Evolutionary conservation across 2,888 invertebrate genomes (phyloP).

Genomic region (Agonopterix alstromeriana): DNA sequence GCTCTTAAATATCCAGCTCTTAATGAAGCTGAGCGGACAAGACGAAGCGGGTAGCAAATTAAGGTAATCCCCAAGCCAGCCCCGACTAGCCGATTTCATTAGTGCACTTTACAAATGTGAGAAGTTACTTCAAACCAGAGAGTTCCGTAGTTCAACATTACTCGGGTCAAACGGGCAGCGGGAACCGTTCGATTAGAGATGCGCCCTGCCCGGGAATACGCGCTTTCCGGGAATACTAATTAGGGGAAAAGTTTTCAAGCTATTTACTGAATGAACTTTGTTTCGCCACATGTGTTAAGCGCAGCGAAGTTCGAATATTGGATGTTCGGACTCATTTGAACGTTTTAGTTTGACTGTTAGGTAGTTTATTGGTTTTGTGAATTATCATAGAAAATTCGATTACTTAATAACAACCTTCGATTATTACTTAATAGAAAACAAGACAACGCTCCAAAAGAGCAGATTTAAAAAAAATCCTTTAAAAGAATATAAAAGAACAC

Average conservation of each 20-base stretch:
- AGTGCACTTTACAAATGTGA: conserved; percentile 3
- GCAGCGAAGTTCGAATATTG: not conserved
- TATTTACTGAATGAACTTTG: conserved; percentile 14
- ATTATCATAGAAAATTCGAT: no score
- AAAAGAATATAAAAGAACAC: no score
- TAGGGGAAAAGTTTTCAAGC: conserved; percentile 8
- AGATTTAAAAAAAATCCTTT: no score
- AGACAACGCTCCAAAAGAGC: no score
- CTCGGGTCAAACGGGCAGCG: not conserved
- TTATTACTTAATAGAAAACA: no score
- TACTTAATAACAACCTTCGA: no score
- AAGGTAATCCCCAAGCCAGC: no score
- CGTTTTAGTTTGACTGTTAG: no score
- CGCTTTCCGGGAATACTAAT: conserved; percentile 6
- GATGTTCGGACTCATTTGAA: not conserved
- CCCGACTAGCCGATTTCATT: conserved; percentile 4
- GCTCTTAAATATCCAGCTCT: no score
- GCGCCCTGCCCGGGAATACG: conserved; percentile 10
- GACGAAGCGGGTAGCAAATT: no score
- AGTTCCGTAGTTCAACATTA: not conserved
- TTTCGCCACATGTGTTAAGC: not conserved
- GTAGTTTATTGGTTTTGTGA: no score
- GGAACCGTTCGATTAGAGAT: conserved; percentile 13
- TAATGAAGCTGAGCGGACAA: no score
- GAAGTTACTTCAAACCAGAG: not conserved